A percentile compares a stretch with the other conserved stretches of the same genome.
phyloP scores from a whole-genome alignment of 2,888 invertebrate genomes.

The Cheilosia vulpina region DNA sequence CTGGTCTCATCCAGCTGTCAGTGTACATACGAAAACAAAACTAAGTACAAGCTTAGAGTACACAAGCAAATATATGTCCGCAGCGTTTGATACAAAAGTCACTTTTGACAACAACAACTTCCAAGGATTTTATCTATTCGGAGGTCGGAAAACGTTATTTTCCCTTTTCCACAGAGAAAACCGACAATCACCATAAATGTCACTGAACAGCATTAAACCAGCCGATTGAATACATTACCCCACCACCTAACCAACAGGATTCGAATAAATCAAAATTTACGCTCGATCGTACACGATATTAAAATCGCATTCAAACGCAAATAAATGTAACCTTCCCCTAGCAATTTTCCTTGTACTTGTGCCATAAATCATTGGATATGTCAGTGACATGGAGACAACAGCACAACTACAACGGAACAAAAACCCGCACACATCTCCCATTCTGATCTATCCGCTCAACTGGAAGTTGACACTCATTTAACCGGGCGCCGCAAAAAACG shows the following conservation, averaged over 20 bases:
- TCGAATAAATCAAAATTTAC: constrained; percentile 44
- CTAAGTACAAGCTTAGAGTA: no score
- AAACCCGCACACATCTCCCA: neutral
- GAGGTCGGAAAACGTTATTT: no score
- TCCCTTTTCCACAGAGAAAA: no score
- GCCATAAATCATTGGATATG: constrained; percentile 42
- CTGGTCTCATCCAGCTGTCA: no score
- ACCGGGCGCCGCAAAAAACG: constrained; percentile 2
- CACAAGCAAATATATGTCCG: no score
- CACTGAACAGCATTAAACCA: no score
- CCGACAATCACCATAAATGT: no score
- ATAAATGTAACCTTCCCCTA: constrained; percentile 37
- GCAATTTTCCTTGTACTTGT: constrained; percentile 3
- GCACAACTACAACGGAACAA: neutral
- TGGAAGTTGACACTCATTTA: constrained; percentile 47
- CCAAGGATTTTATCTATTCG: no score
- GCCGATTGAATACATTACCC: no score
- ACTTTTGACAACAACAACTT: no score
- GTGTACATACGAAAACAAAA: no score
- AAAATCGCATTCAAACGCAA: constrained; percentile 33
- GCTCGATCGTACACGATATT: constrained; percentile 40
- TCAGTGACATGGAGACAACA: constrained; percentile 15
- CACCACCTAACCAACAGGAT: neutral
- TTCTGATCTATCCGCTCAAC: constrained; percentile 27
- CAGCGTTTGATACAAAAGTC: no score